Evolutionary conservation across 1,140 invertebrate species (phyloP), one percentile per base, ranked within the genome.

Genomic region (Leptestheria dahalacensis): DNA sequence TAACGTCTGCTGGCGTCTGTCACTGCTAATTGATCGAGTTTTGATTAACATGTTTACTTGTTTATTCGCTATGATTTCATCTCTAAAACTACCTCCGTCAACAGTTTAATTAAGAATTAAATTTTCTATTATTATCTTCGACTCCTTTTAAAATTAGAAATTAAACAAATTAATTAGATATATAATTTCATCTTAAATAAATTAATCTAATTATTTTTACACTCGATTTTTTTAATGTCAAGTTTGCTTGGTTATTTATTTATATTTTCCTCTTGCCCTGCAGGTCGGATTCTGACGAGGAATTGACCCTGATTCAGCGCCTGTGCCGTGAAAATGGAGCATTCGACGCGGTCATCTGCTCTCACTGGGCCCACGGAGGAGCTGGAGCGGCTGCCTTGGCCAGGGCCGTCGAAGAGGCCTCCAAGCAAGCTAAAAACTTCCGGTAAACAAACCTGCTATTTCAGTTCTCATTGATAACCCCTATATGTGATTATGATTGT

Each of bases 351-450:
- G 84, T 97, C 10, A 71, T 94, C 25, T 91, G 88, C 67, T 81
- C 79, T 56, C 91, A 98, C 71, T 99, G 91, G 91, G 81, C 87
- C 0, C 73, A 85, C 64, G 97, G 96, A 63, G 93, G 96, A 6
- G 71, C 73, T 4, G 97, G 97, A 21, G 95, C 94, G 0, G 61
- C 80, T 1, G 79, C 84, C 9, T 75, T 99, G 20, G 94, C 92
- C 0, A 82, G 90, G 57, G 86, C 93, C 15, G 85, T 99, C 1
- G 82, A 88, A 50, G 75, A 73, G 12, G 93, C 91, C 1, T 86
- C 84, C 64, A 65, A 76, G 62, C 66, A 79, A 47, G 70, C 76
- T 0, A 79, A 72, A 50, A 64, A 79, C 56, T 82, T 82, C 67
- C 78, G 75, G 69, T 70, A 59, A 63, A 51, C 26, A 48, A n/a